A percentile compares a stretch with the other conserved stretches of the same genome.
These are phyloP conservation scores for Cydia strobilella DNA, from an alignment of 1,140 invertebrate genomes.

Conservation along the genomic window DNA sequence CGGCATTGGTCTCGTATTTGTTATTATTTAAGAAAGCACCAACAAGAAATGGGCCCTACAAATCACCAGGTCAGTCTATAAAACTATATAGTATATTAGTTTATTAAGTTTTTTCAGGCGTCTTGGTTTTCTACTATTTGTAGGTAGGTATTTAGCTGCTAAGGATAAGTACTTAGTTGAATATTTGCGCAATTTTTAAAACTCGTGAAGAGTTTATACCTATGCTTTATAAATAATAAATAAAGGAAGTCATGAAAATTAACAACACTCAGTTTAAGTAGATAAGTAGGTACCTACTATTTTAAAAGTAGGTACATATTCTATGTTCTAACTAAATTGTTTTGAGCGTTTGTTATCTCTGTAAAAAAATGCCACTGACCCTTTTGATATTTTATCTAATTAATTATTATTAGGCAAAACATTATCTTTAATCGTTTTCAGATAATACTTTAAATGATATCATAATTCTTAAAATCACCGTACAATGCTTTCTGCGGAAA, in stretches of 20 bases:
- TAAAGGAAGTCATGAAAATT: too few relatives aligned
- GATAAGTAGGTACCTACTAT: too few relatives aligned
- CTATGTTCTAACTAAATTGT: too few relatives aligned
- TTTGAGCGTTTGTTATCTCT: neutral
- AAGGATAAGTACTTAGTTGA: neutral
- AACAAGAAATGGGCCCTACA: conserved; percentile 42
- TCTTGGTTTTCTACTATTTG: neutral
- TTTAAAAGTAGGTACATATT: too few relatives aligned
- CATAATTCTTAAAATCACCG: neutral
- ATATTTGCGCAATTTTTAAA: neutral
- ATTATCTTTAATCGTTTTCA: neutral
- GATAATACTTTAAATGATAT: neutral
- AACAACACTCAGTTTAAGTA: too few relatives aligned
- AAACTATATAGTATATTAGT: neutral
- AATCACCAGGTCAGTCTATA: conserved; percentile 45
- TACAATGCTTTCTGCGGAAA: neutral
- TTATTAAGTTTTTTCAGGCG: neutral
- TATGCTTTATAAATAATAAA: too few relatives aligned
- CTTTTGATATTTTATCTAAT: neutral
- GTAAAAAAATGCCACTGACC: neutral
- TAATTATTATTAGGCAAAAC: neutral
- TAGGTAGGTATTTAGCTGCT: neutral
- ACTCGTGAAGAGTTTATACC: too few relatives aligned
- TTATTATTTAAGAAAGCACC: conserved; percentile 50
- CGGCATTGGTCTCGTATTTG: conserved; percentile 53